These are phyloP conservation scores for Trisateles emortualis DNA, from an alignment of 2,888 invertebrate genomes.

Conservation along the genomic window DNA sequence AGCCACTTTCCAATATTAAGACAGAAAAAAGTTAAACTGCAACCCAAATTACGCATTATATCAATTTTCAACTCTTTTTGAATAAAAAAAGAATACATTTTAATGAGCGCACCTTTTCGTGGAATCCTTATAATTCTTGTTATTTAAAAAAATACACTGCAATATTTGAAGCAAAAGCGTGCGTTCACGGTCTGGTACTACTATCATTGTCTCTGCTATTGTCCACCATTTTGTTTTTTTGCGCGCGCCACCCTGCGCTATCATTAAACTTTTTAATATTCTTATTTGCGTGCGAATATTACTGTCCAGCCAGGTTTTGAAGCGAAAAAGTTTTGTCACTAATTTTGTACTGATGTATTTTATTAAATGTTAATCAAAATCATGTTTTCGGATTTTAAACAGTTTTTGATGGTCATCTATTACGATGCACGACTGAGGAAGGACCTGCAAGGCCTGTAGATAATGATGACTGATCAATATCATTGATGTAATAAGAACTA, in stretches of 20 bases:
- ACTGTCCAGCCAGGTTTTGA: slow-evolving; percentile 28
- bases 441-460: no score
- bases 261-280: slow-evolving; percentile 59
- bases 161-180: slow-evolving; percentile 48
- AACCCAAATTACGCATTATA: slow-evolving; percentile 36
- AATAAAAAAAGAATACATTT: slow-evolving; percentile 31
- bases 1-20: slow-evolving; percentile 3
- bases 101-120: slow-evolving; percentile 45
- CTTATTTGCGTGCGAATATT: slow-evolving; percentile 39
- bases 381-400: no score
- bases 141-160: slow-evolving; percentile 49
- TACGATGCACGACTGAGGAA: no score
- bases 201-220: slow-evolving; percentile 66
- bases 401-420: no score
- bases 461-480: no score
- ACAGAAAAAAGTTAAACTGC: slow-evolving; percentile 7
- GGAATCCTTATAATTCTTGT: slow-evolving; percentile 42
- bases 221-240: slow-evolving; percentile 57
- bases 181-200: slow-evolving; percentile 69
- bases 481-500: no score
- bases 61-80: slow-evolving; percentile 27
- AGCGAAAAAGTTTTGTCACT: neutral
- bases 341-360: neutral
- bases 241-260: slow-evolving; percentile 47
- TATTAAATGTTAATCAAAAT: neutral